Percentiles rank a stretch among this genome's conserved stretches.
Evolutionary conservation across 2,113 vertebrate species (phyloP).

Genomic region (Leptocoma aspasia): DNA sequence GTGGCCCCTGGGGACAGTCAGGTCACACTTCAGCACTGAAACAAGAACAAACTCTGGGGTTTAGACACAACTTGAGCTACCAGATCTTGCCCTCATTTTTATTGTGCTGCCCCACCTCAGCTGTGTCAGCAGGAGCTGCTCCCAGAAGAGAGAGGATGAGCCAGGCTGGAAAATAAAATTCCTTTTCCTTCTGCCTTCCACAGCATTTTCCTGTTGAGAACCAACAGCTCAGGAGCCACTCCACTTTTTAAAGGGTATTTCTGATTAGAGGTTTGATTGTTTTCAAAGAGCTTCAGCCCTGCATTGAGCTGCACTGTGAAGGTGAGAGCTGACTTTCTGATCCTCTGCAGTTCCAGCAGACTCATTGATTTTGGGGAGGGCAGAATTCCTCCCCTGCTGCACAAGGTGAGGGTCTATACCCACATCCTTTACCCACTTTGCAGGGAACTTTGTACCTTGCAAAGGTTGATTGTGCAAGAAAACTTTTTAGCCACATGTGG

Average conservation of each 20-base stretch:
- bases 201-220: neutral
- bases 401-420: neutral
- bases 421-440: neutral
- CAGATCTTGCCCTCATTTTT: neutral
- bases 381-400: neutral
- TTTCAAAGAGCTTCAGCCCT: neutral
- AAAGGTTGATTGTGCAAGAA: neutral
- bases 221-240: neutral
- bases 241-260: neutral
- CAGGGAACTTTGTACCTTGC: neutral
- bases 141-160: neutral
- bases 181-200: neutral
- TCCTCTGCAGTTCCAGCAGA: neutral
- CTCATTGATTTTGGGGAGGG: neutral
- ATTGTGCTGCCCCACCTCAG: neutral
- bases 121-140: neutral
- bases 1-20: neutral
- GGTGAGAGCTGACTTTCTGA: neutral
- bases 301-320: neutral
- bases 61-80: accelerated
- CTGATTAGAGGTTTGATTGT: neutral
- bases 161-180: neutral
- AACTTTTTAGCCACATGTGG: accelerated
- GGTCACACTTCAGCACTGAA: neutral
- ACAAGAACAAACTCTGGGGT: accelerated